Evolutionary conservation across 2,797 vertebrate species (phyloP).

Genomic region (Cyclura pinguis): DNA sequence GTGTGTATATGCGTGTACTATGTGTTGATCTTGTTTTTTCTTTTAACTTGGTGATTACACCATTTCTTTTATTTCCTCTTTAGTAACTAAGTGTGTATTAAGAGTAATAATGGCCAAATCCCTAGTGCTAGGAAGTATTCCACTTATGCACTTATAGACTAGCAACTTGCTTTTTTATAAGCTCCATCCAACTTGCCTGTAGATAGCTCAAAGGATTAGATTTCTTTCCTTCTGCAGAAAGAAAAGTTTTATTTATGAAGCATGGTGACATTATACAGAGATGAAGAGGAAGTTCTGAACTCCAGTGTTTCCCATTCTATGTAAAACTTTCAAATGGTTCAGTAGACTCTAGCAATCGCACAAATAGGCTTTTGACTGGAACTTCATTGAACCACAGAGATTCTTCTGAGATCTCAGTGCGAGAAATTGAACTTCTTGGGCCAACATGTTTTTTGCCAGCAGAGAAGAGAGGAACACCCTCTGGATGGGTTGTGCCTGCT

Average conservation of each 20-base stretch:
- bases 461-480: no score
- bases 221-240: conserved; percentile 18
- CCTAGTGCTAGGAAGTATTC: conserved; percentile 13
- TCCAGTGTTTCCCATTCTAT: background rate
- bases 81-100: conserved; percentile 29
- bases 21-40: conserved; percentile 37
- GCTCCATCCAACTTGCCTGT: background rate
- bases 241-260: conserved; percentile 21
- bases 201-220: background rate
- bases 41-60: conserved; percentile 29
- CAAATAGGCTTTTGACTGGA: background rate
- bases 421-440: background rate
- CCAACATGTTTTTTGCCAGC: background rate
- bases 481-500: no score
- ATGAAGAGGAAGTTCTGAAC: background rate
- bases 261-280: background rate
- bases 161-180: conserved; percentile 27
- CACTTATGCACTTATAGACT: conserved; percentile 10
- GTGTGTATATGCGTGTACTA: background rate
- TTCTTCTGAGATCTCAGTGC: background rate
- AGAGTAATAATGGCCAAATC: conserved; percentile 28
- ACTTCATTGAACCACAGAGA: conserved; percentile 13
- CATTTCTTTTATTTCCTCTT: conserved; percentile 7
- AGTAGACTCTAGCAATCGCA: background rate
- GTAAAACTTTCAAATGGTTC: background rate